Percentiles rank a stretch among this genome's conserved stretches.
phyloP scores from a whole-genome alignment of 2,888 invertebrate species.

The Agrochola lychnidis region DNA sequence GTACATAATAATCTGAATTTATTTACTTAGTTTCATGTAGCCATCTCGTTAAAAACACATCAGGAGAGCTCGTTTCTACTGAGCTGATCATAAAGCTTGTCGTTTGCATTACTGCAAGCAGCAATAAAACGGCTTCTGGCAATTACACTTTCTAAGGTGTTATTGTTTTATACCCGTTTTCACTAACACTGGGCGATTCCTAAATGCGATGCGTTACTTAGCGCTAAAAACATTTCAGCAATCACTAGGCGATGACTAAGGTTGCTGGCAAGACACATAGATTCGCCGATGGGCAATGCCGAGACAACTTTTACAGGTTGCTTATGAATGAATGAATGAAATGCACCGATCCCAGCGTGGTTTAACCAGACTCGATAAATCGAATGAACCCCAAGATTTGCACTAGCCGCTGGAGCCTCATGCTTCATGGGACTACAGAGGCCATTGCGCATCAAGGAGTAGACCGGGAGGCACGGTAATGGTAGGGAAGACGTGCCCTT shows the following conservation, averaged over 20 bases:
- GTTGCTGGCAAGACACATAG: no score
- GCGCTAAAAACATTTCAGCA: not conserved
- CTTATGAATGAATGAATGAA: not conserved
- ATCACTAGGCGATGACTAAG: not conserved
- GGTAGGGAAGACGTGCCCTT: no score
- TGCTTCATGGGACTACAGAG: no score
- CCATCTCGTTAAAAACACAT: slow-evolving; percentile 58
- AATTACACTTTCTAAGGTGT: slow-evolving; percentile 19
- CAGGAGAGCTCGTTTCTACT: slow-evolving; percentile 22
- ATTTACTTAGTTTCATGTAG: slow-evolving; percentile 48
- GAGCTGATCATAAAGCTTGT: slow-evolving; percentile 33
- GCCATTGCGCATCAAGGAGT: no score
- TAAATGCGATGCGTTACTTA: not conserved
- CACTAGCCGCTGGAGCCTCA: no score
- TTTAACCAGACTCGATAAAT: no score
- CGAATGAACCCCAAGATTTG: no score
- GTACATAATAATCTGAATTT: slow-evolving; percentile 54
- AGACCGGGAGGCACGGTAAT: no score
- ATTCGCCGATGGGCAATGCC: not conserved
- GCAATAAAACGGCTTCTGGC: slow-evolving; percentile 25
- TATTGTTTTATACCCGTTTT: slow-evolving; percentile 2
- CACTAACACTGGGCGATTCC: no score
- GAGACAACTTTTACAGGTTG: not conserved
- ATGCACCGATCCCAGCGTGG: no score
- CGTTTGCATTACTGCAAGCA: slow-evolving; percentile 27